phyloP scores from a whole-genome alignment of 2,113 vertebrate genomes.

The Aspidoscelis tigris region DNA sequence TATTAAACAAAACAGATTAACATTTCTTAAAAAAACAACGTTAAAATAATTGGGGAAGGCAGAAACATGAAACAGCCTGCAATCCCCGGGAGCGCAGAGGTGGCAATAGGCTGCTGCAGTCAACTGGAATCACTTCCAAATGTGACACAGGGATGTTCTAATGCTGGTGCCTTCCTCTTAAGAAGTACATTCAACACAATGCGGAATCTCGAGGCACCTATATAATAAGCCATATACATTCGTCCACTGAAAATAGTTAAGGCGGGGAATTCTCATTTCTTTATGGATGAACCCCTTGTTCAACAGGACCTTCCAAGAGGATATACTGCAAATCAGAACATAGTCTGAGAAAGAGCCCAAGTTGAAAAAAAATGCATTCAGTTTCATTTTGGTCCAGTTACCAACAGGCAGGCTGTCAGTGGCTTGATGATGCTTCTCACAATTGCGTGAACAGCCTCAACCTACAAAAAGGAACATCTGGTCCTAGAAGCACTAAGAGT shows the following conservation, averaged over 20 bases:
- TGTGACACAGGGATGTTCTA: background rate
- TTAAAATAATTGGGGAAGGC: background rate
- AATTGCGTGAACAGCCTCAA: background rate
- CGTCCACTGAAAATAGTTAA: slow-evolving; percentile 15
- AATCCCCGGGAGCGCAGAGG: too few species aligned
- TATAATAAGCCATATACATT: background rate
- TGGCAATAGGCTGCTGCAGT: background rate
- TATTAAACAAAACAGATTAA: slow-evolving; percentile 6
- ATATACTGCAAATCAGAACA: background rate
- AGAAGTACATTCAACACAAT: background rate
- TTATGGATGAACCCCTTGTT: background rate
- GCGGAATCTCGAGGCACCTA: background rate
- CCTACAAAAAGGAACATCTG: background rate
- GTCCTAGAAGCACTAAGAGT: background rate
- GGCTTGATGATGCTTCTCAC: background rate
- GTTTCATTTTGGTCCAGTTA: slow-evolving; percentile 8
- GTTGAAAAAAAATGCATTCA: background rate
- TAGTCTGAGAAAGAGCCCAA: background rate
- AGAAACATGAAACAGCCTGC: background rate
- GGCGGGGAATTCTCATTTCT: background rate
- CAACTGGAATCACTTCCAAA: background rate
- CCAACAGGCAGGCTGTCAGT: background rate
- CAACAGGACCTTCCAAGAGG: background rate
- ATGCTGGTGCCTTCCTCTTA: background rate
- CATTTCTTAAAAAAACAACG: background rate